These are phyloP conservation scores for Halichoeres trimaculatus DNA, from an alignment of 2,113 vertebrate species.

Conservation along the genomic window DNA sequence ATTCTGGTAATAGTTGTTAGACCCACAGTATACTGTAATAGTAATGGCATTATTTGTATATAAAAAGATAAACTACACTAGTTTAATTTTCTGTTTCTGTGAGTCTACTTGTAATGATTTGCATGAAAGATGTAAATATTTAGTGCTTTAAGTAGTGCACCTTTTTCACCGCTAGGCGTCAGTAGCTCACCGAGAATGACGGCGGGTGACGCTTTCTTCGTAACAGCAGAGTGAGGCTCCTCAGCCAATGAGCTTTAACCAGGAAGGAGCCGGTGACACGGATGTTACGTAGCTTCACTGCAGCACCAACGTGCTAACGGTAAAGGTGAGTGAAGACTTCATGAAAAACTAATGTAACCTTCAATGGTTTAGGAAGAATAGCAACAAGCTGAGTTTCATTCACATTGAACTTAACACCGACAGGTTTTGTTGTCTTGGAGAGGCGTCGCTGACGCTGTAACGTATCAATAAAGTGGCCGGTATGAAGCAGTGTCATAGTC, in stretches of 20 bases:
- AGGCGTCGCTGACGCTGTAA: not conserved
- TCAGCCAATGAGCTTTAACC: conserved; percentile 38
- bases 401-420: not conserved
- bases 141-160: not conserved
- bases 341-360: not conserved
- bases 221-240: not conserved
- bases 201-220: not conserved
- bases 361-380: not conserved
- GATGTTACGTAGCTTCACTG: conserved; percentile 37
- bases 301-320: conserved; percentile 35
- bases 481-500: not conserved
- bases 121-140: too few species aligned
- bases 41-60: too few species aligned
- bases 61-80: too few species aligned
- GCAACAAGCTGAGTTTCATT: not conserved
- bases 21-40: too few species aligned
- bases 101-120: too few species aligned
- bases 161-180: conserved; percentile 5
- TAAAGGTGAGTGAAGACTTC: conserved; percentile 61
- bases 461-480: not conserved
- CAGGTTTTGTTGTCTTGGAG: too few species aligned
- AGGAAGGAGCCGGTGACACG: conserved; percentile 19
- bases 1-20: too few species aligned
- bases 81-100: too few species aligned
- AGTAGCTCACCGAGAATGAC: not conserved